Evolutionary conservation across 37 sponge, comb jelly and placozoan species (phyloP).

Genomic region (Spongilla lacustris): DNA sequence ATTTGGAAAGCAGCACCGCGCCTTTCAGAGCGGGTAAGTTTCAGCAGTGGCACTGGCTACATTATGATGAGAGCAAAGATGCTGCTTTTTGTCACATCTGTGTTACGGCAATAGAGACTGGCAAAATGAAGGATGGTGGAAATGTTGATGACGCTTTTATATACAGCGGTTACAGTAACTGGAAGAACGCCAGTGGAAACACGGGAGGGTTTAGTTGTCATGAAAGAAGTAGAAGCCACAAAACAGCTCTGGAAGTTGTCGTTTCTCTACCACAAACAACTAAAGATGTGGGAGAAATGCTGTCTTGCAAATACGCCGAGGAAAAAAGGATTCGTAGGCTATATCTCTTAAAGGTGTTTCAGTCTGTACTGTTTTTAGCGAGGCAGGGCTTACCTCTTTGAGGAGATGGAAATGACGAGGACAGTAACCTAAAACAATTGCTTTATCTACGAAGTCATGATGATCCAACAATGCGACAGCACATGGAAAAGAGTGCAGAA

Average conservation of each 20-base stretch:
- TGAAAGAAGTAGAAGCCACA: conserved; percentile 34
- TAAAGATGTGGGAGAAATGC: conserved; percentile 38
- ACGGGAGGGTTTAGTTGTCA: conserved; percentile 43
- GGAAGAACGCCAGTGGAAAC: conserved; percentile 51
- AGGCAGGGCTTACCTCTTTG: conserved; percentile 38
- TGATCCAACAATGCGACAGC: conserved; percentile 10
- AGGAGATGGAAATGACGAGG: conserved; percentile 24
- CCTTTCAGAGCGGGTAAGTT: conserved; percentile 13
- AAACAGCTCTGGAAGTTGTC: conserved; percentile 51
- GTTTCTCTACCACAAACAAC: conserved; percentile 46
- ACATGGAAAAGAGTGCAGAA: conserved; percentile 10
- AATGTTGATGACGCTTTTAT: conserved; percentile 5
- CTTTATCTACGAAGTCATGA: conserved; percentile 19
- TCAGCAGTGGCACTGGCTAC: conserved; percentile 22
- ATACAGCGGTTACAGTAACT: conserved; percentile 3
- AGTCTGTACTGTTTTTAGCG: conserved; percentile 31
- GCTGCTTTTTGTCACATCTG: conserved; percentile 40
- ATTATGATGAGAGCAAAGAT: conserved; percentile 21
- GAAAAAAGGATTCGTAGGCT: conserved; percentile 11
- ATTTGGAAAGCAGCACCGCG: no score
- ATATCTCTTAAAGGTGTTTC: conserved; percentile 31
- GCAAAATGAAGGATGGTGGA: conserved; percentile 11
- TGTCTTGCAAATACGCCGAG: conserved; percentile 21
- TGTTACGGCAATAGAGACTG: conserved; percentile 14
- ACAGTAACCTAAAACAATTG: conserved; percentile 43